Conservation (phyloP, 2,113 vertebrate genomes). For the Anas platyrhynchos region DNA sequence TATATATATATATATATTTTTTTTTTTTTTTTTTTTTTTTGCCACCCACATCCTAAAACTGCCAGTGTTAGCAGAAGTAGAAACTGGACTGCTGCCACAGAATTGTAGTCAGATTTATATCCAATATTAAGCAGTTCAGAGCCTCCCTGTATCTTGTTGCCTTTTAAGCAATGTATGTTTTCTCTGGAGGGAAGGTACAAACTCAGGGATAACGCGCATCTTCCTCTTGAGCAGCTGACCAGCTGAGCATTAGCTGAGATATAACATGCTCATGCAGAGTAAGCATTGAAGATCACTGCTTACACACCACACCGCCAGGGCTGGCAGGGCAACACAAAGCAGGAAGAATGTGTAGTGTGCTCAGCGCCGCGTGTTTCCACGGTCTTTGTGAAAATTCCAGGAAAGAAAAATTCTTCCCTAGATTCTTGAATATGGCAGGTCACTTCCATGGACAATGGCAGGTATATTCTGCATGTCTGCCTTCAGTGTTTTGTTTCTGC, state of each 20-base stretch:
- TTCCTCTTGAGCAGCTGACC: not conserved
- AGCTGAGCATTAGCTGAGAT: not conserved
- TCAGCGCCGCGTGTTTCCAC: not conserved
- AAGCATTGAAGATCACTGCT: not conserved
- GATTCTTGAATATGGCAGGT: not conserved
- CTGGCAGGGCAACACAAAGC: not conserved
- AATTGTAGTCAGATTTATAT: not conserved
- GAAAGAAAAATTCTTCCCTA: not conserved
- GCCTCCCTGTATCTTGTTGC: not conserved
- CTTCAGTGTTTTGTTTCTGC: not conserved
- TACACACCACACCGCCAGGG: not conserved
- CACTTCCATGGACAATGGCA: not conserved
- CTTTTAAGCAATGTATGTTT: not conserved
- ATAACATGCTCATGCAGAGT: too few species aligned
- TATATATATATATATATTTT: too few species aligned
- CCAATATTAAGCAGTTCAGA: not conserved
- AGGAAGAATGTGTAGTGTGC: fast-evolving
- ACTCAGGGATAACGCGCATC: fast-evolving
- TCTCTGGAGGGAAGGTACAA: not conserved
- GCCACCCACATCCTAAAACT: not conserved
- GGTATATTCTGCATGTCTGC: not conserved
- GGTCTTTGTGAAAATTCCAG: not conserved
- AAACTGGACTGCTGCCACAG: not conserved
- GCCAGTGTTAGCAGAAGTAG: not conserved
- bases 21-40: not conserved